These are phyloP conservation scores for Linnaemya tessellans DNA, from an alignment of 2,888 invertebrate genomes.

Conservation along the genomic window DNA sequence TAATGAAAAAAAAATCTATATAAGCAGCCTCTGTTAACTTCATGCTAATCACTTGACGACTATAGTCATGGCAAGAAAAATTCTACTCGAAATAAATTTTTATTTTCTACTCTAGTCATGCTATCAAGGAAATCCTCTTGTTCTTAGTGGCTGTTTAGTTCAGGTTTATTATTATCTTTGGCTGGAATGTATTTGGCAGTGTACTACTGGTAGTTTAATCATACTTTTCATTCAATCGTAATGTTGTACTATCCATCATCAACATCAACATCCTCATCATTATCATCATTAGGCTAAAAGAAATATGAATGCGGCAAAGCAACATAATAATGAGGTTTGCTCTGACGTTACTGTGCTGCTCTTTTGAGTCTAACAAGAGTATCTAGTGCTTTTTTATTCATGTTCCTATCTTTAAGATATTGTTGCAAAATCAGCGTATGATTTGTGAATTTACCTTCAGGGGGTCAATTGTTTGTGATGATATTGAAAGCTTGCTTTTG, in stretches of 20 bases:
- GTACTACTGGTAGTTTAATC: constrained; percentile 47
- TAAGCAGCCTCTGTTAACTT: constrained; percentile 33
- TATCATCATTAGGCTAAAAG: constrained; percentile 2
- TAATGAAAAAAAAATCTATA: constrained; percentile 20
- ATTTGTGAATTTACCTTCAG: constrained; percentile 71
- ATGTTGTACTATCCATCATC: constrained; percentile 67
- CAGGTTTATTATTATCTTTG: constrained; percentile 62
- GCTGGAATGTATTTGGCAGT: constrained; percentile 12
- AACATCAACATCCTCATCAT: constrained; percentile 27
- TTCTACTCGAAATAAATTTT: constrained; percentile 19
- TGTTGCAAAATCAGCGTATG: constrained; percentile 70
- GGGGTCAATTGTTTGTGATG: constrained; percentile 60
- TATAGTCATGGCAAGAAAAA: not conserved
- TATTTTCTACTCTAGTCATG: not conserved
- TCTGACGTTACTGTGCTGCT: constrained; percentile 22
- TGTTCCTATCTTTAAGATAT: constrained; percentile 32
- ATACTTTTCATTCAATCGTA: constrained; percentile 56
- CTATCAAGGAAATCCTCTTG: constrained; percentile 55
- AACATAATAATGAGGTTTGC: constrained; percentile 37
- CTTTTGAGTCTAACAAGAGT: constrained; percentile 4
- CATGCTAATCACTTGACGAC: constrained; percentile 46
- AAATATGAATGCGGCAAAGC: constrained; percentile 22
- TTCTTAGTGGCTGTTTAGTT: constrained; percentile 44
- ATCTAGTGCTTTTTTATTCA: not conserved
- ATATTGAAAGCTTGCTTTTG: constrained; percentile 16